Percentiles rank a stretch among this genome's conserved stretches.
Evolutionary conservation across 2,888 invertebrate genomes (phyloP).

Genomic region (Drosophila pseudotalamancana): DNA sequence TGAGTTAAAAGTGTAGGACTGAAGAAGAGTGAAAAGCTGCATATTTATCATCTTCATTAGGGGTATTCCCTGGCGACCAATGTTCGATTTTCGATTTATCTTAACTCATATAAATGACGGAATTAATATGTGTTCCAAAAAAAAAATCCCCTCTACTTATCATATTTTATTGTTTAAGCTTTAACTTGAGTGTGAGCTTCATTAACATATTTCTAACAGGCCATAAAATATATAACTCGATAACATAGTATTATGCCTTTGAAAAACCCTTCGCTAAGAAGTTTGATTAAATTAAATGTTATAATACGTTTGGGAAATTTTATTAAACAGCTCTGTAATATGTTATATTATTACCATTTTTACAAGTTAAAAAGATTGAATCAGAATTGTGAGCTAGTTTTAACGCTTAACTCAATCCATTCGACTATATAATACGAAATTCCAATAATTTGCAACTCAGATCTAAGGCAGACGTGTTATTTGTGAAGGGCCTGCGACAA

Average conservation of each 20-base stretch:
- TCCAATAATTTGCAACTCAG: constrained; percentile 34
- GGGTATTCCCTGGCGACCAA: not conserved
- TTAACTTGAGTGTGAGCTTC: not conserved
- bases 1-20: not conserved
- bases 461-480: constrained; percentile 9
- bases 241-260: not conserved
- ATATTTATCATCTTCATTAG: not conserved
- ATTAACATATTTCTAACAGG: not conserved
- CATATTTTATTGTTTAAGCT: not conserved
- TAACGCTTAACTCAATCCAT: constrained; percentile 7
- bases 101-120: no score
- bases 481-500: constrained; percentile 21
- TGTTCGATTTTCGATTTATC: not conserved
- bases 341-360: not conserved
- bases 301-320: not conserved
- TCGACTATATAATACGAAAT: constrained; percentile 36
- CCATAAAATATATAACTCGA: not conserved
- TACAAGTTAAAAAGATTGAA: constrained; percentile 15
- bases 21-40: not conserved
- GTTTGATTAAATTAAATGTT: not conserved
- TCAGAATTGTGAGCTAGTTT: constrained; percentile 20
- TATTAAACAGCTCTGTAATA: not conserved
- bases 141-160: not conserved
- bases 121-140: not conserved
- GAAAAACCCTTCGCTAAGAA: not conserved